These are phyloP conservation scores for Martes martes DNA, from an alignment of 2,113 vertebrate species.

Conservation along the genomic window DNA sequence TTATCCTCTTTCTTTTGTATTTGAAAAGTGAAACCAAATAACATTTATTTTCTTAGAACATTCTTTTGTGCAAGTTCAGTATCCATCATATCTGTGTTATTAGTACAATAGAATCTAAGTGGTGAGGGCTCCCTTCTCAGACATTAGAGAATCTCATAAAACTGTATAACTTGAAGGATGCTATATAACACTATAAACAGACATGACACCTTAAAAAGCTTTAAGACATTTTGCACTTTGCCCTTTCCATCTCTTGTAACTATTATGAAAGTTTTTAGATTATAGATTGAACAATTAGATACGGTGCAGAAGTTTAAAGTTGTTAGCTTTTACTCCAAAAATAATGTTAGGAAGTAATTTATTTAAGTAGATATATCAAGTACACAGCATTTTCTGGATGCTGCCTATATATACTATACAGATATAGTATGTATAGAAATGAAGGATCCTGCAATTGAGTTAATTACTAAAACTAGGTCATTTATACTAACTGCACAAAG, in stretches of 20 bases:
- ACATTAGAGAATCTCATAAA: not conserved
- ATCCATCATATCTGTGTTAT: not conserved
- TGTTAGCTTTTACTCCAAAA: not conserved
- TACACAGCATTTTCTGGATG: not conserved
- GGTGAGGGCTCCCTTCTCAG: not conserved
- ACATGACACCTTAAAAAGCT: not conserved
- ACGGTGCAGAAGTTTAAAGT: not conserved
- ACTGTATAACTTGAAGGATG: not conserved
- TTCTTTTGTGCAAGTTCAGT: not conserved
- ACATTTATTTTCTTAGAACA: not conserved
- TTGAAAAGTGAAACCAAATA: not conserved
- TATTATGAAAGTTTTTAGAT: not conserved
- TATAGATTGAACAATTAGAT: not conserved
- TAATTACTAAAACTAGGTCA: not conserved
- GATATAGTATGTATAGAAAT: not conserved
- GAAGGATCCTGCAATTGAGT: not conserved
- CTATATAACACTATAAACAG: not conserved
- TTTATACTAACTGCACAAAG: not conserved
- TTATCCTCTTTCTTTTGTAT: not conserved
- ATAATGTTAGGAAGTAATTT: not conserved
- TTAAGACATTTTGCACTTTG: not conserved
- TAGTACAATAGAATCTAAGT: not conserved
- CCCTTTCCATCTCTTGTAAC: not conserved
- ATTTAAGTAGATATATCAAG: not conserved
- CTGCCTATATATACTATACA: not conserved